Conservation (phyloP, 1,140 invertebrate genomes). For the Drosophila aff. region DNA sequence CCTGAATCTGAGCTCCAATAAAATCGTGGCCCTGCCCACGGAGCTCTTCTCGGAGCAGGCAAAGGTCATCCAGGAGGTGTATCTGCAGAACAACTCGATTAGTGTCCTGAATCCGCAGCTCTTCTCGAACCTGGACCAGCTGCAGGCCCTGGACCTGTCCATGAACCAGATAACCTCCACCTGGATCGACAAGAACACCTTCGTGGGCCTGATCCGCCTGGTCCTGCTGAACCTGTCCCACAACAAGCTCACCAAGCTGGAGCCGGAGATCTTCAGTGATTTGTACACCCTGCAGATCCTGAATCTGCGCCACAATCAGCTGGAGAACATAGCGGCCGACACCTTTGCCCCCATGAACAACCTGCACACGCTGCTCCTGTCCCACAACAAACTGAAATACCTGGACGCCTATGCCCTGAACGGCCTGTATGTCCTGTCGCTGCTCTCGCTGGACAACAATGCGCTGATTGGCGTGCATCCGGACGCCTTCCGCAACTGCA, state of each 20-base stretch:
- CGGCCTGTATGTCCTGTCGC: conserved; percentile 91
- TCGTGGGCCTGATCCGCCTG: conserved; percentile 93
- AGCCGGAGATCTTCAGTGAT: conserved; percentile 92
- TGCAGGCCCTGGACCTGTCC: conserved; percentile 94
- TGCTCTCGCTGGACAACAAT: conserved; percentile 93
- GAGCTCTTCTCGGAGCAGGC: conserved; percentile 92
- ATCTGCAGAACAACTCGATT: conserved; percentile 95
- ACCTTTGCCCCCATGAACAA: conserved; percentile 94
- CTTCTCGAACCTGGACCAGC: conserved; percentile 93
- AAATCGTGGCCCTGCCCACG: conserved; percentile 94
- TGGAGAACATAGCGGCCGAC: conserved; percentile 92
- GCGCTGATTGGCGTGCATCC: conserved; percentile 90
- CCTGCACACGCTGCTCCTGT: conserved; percentile 92
- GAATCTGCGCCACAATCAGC: conserved; percentile 91
- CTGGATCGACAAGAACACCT: conserved; percentile 93
- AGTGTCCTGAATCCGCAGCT: conserved; percentile 91
- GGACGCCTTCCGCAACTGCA: conserved; percentile 93
- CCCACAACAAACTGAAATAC: conserved; percentile 91
- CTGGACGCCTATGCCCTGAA: conserved; percentile 92
- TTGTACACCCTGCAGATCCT: conserved; percentile 93
- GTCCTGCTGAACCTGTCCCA: conserved; percentile 94
- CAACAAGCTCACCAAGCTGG: conserved; percentile 92
- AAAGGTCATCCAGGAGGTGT: conserved; percentile 93
- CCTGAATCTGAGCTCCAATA: conserved; percentile 94
- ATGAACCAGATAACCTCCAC: conserved; percentile 93